Conservation (phyloP, 2,113 vertebrate genomes). For the Emydura subglobosa region DNA sequence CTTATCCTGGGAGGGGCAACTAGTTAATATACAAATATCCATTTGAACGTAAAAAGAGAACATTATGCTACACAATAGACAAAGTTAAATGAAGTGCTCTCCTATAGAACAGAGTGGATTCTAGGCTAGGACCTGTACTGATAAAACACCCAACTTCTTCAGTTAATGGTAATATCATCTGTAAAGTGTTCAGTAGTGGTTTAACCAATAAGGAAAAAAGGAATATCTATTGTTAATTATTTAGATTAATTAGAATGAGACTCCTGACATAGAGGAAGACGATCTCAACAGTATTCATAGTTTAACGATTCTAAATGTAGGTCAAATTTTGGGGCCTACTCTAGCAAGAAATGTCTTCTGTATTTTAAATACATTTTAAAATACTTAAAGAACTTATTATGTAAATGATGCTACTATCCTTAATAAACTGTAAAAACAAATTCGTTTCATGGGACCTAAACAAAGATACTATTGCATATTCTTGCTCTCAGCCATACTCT, state of each 20-base stretch:
- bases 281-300: neutral
- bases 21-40: neutral
- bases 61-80: neutral
- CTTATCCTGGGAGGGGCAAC: neutral
- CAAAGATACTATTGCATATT: neutral
- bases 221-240: neutral
- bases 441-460: neutral
- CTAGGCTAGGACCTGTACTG: neutral
- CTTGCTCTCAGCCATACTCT: neutral
- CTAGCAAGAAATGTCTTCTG: neutral
- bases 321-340: neutral
- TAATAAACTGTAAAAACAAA: neutral
- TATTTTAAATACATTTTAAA: neutral
- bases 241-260: neutral
- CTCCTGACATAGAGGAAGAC: neutral
- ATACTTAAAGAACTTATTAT: neutral
- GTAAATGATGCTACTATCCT: neutral
- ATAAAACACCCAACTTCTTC: neutral
- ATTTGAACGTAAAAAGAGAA: neutral
- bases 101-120: neutral
- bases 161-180: neutral
- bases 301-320: neutral
- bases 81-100: neutral
- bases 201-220: neutral
- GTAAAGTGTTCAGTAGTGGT: neutral